These are phyloP conservation scores for Harpalus rubripes DNA, from an alignment of 2,888 invertebrate species.

Conservation along the genomic window DNA sequence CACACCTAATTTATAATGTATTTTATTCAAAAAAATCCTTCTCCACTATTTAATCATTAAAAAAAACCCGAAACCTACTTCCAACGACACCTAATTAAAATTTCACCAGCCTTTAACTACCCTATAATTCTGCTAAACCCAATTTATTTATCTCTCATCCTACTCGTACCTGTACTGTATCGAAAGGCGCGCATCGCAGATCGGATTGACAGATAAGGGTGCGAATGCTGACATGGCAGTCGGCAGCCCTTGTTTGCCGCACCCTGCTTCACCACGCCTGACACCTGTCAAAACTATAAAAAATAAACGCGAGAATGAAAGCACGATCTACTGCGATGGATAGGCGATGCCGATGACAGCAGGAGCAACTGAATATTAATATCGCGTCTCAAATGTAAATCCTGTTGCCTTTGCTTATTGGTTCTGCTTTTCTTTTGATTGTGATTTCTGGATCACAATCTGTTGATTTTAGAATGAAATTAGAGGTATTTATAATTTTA, in stretches of 20 bases:
- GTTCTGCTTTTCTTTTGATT: too few species aligned
- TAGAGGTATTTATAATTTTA: too few species aligned
- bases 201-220: constrained; percentile 55
- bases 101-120: not conserved
- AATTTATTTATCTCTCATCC: not conserved
- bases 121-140: not conserved
- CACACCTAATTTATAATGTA: too few species aligned
- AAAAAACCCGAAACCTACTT: too few species aligned
- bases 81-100: not conserved
- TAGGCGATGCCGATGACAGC: not conserved
- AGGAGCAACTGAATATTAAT: not conserved
- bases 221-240: constrained; percentile 51
- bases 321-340: constrained; percentile 5
- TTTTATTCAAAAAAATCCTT: too few species aligned
- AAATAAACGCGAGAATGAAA: constrained; percentile 26
- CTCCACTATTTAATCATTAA: too few species aligned
- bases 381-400: not conserved
- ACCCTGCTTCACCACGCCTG: constrained; percentile 42
- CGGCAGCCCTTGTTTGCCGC: constrained; percentile 49
- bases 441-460: too few species aligned
- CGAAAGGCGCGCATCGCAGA: constrained; percentile 41
- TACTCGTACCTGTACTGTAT: not conserved
- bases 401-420: too few species aligned
- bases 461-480: too few species aligned
- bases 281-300: constrained; percentile 66